Base-by-base conservation (phyloP, 2,888 invertebrate genomes). In the Lomographa bimaculata region DNA sequence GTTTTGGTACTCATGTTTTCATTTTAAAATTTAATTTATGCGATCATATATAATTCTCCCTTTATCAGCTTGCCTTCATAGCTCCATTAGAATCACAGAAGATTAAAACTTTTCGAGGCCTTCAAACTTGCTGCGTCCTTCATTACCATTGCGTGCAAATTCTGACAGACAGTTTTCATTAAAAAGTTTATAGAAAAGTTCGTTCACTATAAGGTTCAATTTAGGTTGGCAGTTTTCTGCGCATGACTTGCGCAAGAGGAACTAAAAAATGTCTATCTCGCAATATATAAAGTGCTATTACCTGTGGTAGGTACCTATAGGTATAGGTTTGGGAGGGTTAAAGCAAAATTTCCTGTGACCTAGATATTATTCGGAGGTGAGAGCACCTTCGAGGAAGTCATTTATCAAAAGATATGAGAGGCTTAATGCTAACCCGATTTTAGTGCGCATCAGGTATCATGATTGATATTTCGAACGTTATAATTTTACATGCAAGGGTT, bases 171-270 rank as follows among this genome's bases (percentile, higher is more conserved):
- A 54, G 56, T 54, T 57, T 55, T 57, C 46, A 58, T 60, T 57
- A 51, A 59, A 66, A 73, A 68, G 63, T 71, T 71, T 57, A 47
- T 46, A 39, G 48, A 57, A 64, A 70, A 71, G 64, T 72, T 68
- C 56, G 39, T 39, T 42, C 60, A 42, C 30, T 34, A 37, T 64
- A 72, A 64, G 61, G 64, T 47, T 54, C 57, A 64, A 37, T 57
- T 61, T 77, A 34, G 67, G 61, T 54, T 54, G 60, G 43, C 44
- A 5, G 1, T 25, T 19, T 47, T 66, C 47, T 79, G 83, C 82
- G 83, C 82, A 82, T 80, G 84, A 71, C 60, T 75, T 80, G 82
- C 80, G 82, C 82, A 78, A 61, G 81, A 79, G 79, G 68, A 61
- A 79, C 71, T 69, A 51, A 47, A n/a, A 48, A 44, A 44, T 38